Evolutionary conservation across 2,888 invertebrate species (phyloP).

Genomic region (Erebia aethiops): DNA sequence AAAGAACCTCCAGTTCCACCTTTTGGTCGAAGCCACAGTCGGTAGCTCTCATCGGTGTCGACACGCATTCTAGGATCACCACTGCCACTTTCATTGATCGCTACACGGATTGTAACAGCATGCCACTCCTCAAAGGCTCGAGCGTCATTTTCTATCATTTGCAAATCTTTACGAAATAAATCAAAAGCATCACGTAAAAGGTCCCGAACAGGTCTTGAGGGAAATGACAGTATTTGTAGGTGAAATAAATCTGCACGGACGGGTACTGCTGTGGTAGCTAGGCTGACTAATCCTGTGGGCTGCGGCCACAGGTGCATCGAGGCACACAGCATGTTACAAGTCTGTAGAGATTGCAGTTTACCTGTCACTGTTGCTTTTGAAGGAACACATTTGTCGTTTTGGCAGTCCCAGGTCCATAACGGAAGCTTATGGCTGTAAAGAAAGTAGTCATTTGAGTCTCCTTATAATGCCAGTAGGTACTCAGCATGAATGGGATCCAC

Average conservation of each 20-base stretch:
- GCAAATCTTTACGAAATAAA: conserved; percentile 73
- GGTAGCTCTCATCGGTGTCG: conserved; percentile 88
- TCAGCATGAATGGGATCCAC: too few species aligned
- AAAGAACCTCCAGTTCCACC: conserved; percentile 60
- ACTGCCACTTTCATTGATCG: conserved; percentile 63
- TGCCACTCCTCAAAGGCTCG: conserved; percentile 65
- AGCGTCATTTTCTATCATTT: conserved; percentile 60
- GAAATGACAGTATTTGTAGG: conserved; percentile 61
- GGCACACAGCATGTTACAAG: conserved; percentile 89
- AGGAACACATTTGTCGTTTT: conserved; percentile 86
- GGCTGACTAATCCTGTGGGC: conserved; percentile 86
- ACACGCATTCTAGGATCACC: conserved; percentile 82
- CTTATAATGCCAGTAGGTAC: not conserved
- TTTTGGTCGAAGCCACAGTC: conserved; percentile 79
- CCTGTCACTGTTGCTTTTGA: conserved; percentile 47
- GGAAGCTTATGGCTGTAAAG: conserved; percentile 64
- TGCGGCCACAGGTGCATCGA: conserved; percentile 88
- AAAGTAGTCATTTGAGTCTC: not conserved
- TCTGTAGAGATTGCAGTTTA: conserved; percentile 83
- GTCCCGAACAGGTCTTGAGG: conserved; percentile 56
- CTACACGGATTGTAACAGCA: conserved; percentile 69
- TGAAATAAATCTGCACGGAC: conserved; percentile 81
- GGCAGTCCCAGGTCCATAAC: conserved; percentile 91
- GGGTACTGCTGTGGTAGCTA: conserved; percentile 85
- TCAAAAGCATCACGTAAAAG: conserved; percentile 73